These are phyloP conservation scores for Aphidius colemani DNA, from an alignment of 2,888 invertebrate genomes.

Conservation along the genomic window DNA sequence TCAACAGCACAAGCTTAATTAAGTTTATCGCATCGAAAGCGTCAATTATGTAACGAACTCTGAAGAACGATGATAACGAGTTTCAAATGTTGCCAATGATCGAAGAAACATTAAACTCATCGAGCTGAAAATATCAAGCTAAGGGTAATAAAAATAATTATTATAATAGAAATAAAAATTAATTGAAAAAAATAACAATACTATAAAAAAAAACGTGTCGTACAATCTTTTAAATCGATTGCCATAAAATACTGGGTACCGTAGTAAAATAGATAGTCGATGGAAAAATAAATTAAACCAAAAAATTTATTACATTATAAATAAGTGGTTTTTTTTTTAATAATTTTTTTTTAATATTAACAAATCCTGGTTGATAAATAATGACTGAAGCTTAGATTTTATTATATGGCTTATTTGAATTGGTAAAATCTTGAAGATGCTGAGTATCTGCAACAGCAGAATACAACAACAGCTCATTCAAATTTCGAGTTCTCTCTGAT, in stretches of 20 bases:
- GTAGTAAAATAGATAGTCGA: slow-evolving; percentile 36
- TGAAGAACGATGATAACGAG: not conserved
- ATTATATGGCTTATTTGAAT: no score
- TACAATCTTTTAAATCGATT: slow-evolving; percentile 42
- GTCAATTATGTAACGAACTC: slow-evolving; percentile 35
- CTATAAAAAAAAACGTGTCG: slow-evolving; percentile 33
- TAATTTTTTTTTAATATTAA: no score
- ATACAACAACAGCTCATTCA: no score
- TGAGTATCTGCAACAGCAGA: no score
- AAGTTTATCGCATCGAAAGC: slow-evolving; percentile 30
- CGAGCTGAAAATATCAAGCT: no score
- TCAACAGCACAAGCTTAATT: not conserved
- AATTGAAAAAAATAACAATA: no score
- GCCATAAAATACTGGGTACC: slow-evolving; percentile 38
- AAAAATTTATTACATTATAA: slow-evolving; percentile 24
- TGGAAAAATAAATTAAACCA: slow-evolving; percentile 14
- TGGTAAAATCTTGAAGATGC: no score
- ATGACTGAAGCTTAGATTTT: slow-evolving; percentile 24
- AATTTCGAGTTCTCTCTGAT: no score
- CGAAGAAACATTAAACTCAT: not conserved
- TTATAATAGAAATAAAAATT: no score
- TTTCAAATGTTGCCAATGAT: slow-evolving; percentile 10
- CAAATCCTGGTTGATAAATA: slow-evolving; percentile 26
- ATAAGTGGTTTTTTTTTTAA: slow-evolving; percentile 5
- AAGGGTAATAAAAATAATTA: no score